Base-by-base conservation (phyloP, 2,797 vertebrate species). In the Gila robusta region DNA sequence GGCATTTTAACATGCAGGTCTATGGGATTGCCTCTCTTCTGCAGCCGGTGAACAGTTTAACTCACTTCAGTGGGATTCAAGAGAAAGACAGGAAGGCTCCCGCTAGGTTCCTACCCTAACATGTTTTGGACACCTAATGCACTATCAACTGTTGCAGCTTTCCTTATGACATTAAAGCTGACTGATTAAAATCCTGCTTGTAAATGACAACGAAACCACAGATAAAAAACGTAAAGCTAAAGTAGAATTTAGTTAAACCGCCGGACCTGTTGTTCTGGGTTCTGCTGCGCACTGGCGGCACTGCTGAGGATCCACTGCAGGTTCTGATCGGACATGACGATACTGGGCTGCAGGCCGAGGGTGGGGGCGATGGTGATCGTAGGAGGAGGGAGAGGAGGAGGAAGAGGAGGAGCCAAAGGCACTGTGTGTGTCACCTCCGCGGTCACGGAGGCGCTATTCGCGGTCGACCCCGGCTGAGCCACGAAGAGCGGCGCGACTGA, bases 291-390 rank as follows among this genome's bases (percentile, higher is more conserved):
- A 91, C 96, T 96, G 71, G 97, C 93, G 89, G 98, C 96, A 86
- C 96, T 98, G 91, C 98, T 99, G 87, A 99, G 96, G 91, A 99
- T 97, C 98, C 98, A 99, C 83, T 99, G 98, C 19, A 99, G 93
- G 94, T 99, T 98, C 93, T 98, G 98, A 92, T 99, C 98, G 52
- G 97, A 97, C 98, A 99, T 97, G 86, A 99, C 96, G 3, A 99
- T 94, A 92, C 97, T 94, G 87, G 98, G 96, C 93, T 97, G 98
- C 91, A 99, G 94, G 91, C 92, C 97, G 79, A 96, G 97, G 62
- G 96, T 96, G 6, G 97, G 97, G 64, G 97, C 96, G 85, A 97
- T 96, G 56, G 96, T 97, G 89, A 96, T 95, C 3, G 97, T 96
- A 73, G 98, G 96, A 87, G 95, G 96, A 88, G 95, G 94, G 62